Evolutionary conservation across 2,888 invertebrate species (phyloP), one percentile per base, ranked within the genome.

Genomic region (Melieria omissa): DNA sequence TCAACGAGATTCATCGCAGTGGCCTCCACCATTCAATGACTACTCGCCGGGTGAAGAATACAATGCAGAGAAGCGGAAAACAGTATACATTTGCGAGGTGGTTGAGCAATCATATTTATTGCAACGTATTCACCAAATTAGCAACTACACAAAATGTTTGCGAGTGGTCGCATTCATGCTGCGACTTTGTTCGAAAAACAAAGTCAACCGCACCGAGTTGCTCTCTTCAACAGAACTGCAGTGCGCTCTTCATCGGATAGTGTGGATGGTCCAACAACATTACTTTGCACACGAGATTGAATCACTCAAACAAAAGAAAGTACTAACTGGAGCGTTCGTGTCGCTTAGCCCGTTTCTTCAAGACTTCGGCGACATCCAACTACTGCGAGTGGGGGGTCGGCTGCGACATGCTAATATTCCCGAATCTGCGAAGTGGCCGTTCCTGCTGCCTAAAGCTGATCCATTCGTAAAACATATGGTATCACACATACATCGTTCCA

Each of bases 1-100:
- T n/a, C 14, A 57, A 6, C 47, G 64, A 57, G 64, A 45, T 12
- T 14, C 60, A 72, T 41, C 60, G 71, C 73, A 73, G 74, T 88
- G 79, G 84, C 65, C 70, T 10, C 46, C 67, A 54, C 49, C 29
- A 14, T 10, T 49, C 57, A 9, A 49, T 49, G 12, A n/a, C 8
- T 57, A 42, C 46, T 29, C 29, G 29, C 29, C 29, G 29, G 29
- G 29, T 29, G 29, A 29, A 29, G 47, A 55, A 12, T 12, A n/a
- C n/a, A 12, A 60, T 41, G 14, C 29, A 41, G 29, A 60, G 12
- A 60, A 60, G 12, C 29, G 44, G 12, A 29, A 16, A 12, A 60
- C 29, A 12, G 29, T 12, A 12, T 41, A 12, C 12, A 60, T 41
- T 12, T 60, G 29, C 41, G 12, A 29, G 47, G 41, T 29, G 58